phyloP scores from a whole-genome alignment of 2,797 vertebrate species.

The Aphelocoma californica region DNA sequence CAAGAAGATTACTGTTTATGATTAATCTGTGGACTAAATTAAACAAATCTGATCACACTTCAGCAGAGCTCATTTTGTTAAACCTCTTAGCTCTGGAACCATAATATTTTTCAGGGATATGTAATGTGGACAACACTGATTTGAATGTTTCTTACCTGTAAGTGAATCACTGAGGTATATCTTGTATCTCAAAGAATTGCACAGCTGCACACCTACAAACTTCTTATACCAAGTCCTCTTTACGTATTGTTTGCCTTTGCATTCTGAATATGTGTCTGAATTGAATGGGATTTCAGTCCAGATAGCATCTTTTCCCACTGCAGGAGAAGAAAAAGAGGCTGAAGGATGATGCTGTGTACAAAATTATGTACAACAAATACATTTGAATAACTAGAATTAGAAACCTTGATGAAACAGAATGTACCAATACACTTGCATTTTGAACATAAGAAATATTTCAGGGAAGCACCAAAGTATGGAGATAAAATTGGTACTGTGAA shows the following conservation, averaged over 20 bases:
- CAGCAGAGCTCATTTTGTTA: background rate
- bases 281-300: constrained; percentile 96
- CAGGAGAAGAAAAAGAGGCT: constrained; percentile 10
- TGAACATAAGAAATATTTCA: background rate
- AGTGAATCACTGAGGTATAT: constrained; percentile 97
- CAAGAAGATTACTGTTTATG: background rate
- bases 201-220: constrained; percentile 97
- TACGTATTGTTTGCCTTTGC: constrained; percentile 90
- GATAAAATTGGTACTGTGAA: background rate
- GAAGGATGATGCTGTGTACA: background rate
- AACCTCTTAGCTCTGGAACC: background rate
- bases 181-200: constrained; percentile 98
- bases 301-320: constrained; percentile 94
- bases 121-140: background rate
- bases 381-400: background rate
- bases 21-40: background rate
- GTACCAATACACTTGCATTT: background rate
- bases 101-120: background rate
- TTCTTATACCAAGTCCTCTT: constrained; percentile 99
- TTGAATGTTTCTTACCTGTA: constrained; percentile 81
- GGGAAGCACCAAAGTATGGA: background rate
- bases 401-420: background rate
- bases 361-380: background rate
- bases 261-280: constrained; percentile 90
- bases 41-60: background rate